Conservation (phyloP, 2,797 vertebrate species). For the Pseudotriccus pelzelni region DNA sequence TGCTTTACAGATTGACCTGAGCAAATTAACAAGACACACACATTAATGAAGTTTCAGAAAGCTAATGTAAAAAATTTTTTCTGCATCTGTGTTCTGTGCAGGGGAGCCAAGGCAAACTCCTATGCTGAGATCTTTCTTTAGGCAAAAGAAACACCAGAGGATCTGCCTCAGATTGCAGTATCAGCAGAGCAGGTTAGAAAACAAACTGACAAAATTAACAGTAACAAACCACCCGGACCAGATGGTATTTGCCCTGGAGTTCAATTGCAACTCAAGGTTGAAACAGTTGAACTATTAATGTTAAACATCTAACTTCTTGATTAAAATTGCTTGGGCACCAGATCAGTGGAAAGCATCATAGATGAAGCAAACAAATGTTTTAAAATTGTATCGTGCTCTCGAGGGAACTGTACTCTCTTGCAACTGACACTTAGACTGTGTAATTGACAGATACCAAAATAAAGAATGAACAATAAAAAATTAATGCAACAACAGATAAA, state of each 20-base stretch:
- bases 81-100: background rate
- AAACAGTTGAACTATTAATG: background rate
- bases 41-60: background rate
- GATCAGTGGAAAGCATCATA: background rate
- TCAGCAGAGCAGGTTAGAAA: background rate
- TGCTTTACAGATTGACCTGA: background rate
- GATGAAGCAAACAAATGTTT: background rate
- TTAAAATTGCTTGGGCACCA: background rate
- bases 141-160: background rate
- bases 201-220: background rate
- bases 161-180: background rate
- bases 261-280: background rate
- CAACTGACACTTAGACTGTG: background rate
- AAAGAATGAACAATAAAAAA: background rate
- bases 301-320: background rate
- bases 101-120: background rate
- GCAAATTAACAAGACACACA: background rate
- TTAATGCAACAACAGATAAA: background rate
- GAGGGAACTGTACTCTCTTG: background rate
- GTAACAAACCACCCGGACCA: background rate
- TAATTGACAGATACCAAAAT: background rate
- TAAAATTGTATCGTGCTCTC: background rate
- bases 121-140: background rate
- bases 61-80: background rate
- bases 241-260: background rate